Base-by-base conservation (phyloP, 1,140 invertebrate genomes). In the Pseudoatta argentina region DNA sequence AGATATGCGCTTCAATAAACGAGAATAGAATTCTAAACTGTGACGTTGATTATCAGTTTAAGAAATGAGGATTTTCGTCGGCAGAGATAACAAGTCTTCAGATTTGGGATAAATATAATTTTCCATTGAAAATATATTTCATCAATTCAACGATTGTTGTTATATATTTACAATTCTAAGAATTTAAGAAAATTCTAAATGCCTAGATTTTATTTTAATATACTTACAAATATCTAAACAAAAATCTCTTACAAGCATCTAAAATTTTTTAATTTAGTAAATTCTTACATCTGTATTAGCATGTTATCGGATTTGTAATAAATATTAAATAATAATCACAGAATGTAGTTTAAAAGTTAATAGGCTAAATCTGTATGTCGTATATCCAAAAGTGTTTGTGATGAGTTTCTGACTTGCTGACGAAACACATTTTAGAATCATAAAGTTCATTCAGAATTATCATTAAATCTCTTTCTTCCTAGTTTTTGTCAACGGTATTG, bases 21-120 rank as follows among this genome's bases (percentile, higher is more conserved):
- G 6, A 71, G 30, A 81, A 81, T 67, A 71, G 64, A 81, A 81
- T 71, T 69, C 16, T 48, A 2, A 64, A 66, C 16, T 78, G 16
- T 27, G 18, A 81, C 8, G 48, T 69, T 69, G 48, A 55, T 81
- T 81, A 79, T 79, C 27, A 34, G 27, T 69, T 39, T n/a, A 24
- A 67, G 76, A 78, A 79, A 44, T 44, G 2, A 69, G 5, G 64
- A 44, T 81, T 34, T 14, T 12, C 27, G 0, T 16, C n/a, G 1
- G 10, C 2, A 63, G 12, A 55, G n/a, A 48, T 53, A 24, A 79
- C 44, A 53, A 53, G 34, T 24, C 27, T 7, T 18, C 7, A 67
- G 14, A 39, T 67, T 67, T 63, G 39, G 5, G 1, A 18, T n/a
- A 21, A 79, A 79, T 55, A 8, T 30, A 55, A 21, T 81, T 79